Conservation (phyloP, 2,888 invertebrate genomes). For the Endotricha flammealis region DNA sequence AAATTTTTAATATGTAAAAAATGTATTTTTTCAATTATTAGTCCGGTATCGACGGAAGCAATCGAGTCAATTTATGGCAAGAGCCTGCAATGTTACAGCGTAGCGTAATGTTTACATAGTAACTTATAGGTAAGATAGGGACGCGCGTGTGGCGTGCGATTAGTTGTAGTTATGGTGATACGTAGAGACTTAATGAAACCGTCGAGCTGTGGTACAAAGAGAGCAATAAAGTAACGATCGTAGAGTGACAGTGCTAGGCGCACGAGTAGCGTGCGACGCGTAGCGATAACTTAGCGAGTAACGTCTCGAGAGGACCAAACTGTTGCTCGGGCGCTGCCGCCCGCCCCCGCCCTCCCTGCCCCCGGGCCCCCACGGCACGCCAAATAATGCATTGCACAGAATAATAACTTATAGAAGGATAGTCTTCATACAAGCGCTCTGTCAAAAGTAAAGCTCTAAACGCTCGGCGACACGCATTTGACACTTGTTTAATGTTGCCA, state of each 20-base stretch:
- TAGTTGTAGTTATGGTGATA: conserved; percentile 68
- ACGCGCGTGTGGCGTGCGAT: conserved; percentile 42
- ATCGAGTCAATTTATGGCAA: conserved; percentile 67
- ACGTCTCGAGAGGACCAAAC: conserved; percentile 50
- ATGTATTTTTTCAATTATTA: conserved; percentile 63
- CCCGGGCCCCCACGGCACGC: not conserved
- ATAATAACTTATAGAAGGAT: no score
- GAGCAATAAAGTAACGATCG: conserved; percentile 66
- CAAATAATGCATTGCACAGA: no score
- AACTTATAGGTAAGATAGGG: conserved; percentile 46
- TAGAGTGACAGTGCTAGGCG: conserved; percentile 47
- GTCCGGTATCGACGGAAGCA: conserved; percentile 49
- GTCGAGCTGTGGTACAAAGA: conserved; percentile 75
- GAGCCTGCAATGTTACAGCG: conserved; percentile 58
- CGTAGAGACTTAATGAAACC: conserved; percentile 75
- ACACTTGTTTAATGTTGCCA: no score
- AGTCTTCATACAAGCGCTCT: no score
- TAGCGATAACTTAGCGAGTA: conserved; percentile 37
- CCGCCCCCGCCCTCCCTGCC: conserved; percentile 16
- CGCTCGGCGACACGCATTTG: no score
- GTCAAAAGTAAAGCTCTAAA: no score
- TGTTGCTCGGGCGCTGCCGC: conserved; percentile 38
- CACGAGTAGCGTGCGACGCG: conserved; percentile 56
- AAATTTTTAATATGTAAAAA: conserved; percentile 34
- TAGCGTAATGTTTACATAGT: conserved; percentile 55